phyloP scores from a whole-genome alignment of 2,797 vertebrate genomes.

The Clarias fuscus region DNA sequence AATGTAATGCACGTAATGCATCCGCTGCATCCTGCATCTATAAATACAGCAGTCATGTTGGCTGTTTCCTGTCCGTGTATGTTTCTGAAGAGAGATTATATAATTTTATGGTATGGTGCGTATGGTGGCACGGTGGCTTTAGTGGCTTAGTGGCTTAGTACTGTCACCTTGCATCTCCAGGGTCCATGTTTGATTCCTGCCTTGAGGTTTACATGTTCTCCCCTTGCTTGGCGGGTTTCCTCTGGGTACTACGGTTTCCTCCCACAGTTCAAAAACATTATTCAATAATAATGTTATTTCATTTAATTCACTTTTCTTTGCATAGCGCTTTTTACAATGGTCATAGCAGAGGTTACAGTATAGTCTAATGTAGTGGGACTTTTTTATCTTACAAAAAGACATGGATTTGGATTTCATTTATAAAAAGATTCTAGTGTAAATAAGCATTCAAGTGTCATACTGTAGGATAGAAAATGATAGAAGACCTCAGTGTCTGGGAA shows the following conservation, averaged over 20 bases:
- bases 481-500: neutral
- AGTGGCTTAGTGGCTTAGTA: too few relatives aligned
- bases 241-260: too few relatives aligned
- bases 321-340: neutral
- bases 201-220: too few relatives aligned
- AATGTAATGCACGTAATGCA: neutral
- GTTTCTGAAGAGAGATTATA: neutral
- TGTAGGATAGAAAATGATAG: neutral
- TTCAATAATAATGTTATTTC: too few relatives aligned
- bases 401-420: neutral
- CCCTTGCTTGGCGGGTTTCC: too few relatives aligned
- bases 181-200: too few relatives aligned
- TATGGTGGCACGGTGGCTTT: neutral
- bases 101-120: neutral
- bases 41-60: neutral
- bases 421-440: neutral
- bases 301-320: too few relatives aligned
- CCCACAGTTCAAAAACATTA: too few relatives aligned
- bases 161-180: too few relatives aligned
- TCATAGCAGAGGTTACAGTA: neutral
- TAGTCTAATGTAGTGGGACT: neutral
- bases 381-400: neutral
- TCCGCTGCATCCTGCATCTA: neutral
- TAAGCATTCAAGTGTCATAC: neutral
- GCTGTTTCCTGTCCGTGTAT: neutral